Conservation (phyloP, 2,113 vertebrate species). For the Toxotes chatareus region DNA sequence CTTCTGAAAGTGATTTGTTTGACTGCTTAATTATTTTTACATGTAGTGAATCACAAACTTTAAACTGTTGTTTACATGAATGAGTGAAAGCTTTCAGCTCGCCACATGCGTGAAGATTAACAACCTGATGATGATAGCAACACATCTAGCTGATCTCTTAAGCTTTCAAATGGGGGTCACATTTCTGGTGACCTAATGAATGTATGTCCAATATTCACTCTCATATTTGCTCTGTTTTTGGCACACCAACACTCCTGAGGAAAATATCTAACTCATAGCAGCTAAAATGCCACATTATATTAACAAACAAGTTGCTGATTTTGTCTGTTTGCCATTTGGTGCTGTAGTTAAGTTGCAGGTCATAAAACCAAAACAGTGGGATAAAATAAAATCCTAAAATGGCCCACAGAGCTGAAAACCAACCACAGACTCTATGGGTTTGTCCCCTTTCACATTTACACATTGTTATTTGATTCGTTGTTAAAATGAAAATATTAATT, state of each 20-base stretch:
- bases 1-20: neutral
- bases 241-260: neutral
- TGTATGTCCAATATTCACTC: neutral
- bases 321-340: neutral
- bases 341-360: neutral
- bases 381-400: neutral
- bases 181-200: neutral
- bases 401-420: neutral
- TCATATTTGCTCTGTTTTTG: neutral
- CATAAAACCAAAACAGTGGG: neutral
- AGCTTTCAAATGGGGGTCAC: no score
- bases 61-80: no score
- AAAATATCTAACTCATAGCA: neutral
- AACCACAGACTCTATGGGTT: neutral
- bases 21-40: neutral
- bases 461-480: slow-evolving; percentile 9
- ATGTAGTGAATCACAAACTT: no score
- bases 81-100: neutral
- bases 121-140: neutral
- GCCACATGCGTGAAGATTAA: neutral
- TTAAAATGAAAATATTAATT: slow-evolving; percentile 7
- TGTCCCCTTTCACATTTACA: neutral
- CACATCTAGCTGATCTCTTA: no score
- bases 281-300: neutral
- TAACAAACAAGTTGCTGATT: neutral